Evolutionary conservation across 2,888 invertebrate genomes (phyloP).

Genomic region (Molanna angustata): DNA sequence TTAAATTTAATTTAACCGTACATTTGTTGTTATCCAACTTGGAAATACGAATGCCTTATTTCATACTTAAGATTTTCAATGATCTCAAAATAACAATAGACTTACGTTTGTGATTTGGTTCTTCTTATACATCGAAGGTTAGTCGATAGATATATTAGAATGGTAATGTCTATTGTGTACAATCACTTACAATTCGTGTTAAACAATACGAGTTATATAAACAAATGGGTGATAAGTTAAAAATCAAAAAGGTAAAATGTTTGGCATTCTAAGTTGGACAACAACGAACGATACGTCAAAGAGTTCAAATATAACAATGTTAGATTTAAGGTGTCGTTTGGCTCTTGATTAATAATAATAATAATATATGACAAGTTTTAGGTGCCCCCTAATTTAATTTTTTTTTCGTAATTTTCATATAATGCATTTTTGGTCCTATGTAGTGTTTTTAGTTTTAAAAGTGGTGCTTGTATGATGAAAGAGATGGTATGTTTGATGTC

Average conservation of each 20-base stretch:
- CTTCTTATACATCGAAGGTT: not conserved
- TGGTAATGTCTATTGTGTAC: too few relatives aligned
- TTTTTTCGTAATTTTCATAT: slow-evolving; percentile 13
- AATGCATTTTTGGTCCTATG: slow-evolving; percentile 14
- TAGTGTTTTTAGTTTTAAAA: slow-evolving; percentile 21
- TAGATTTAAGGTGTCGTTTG: slow-evolving; percentile 29
- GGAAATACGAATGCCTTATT: not conserved
- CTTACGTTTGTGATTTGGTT: not conserved
- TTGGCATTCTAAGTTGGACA: not conserved
- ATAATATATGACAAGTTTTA: slow-evolving; percentile 23
- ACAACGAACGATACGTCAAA: slow-evolving; percentile 10
- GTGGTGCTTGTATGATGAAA: slow-evolving; percentile 30
- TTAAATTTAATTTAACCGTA: slow-evolving; percentile 26
- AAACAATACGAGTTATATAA: too few relatives aligned
- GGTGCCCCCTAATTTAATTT: slow-evolving; percentile 20
- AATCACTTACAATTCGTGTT: too few relatives aligned
- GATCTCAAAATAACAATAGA: not conserved
- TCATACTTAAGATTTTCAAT: not conserved
- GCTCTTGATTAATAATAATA: slow-evolving; percentile 27
- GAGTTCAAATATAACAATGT: slow-evolving; percentile 33
- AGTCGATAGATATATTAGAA: too few relatives aligned
- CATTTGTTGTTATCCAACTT: slow-evolving; percentile 10
- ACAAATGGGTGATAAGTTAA: too few relatives aligned
- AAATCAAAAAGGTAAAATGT: not conserved
- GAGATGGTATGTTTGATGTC: too few relatives aligned